phyloP scores from a whole-genome alignment of 2,797 vertebrate genomes.

The Alcedo quadribrachys region DNA sequence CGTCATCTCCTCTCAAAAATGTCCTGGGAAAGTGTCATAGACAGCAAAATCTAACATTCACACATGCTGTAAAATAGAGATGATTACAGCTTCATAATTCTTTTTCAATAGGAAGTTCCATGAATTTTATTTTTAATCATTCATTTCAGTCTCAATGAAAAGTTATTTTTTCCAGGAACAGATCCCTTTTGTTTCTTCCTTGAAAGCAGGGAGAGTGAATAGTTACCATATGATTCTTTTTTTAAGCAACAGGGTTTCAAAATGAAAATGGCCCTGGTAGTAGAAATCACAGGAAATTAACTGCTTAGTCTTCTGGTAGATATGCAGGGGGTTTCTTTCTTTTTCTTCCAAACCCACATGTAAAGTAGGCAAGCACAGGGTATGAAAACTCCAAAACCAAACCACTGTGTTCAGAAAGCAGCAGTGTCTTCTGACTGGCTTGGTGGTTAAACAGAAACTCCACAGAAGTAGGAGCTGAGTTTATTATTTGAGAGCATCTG shows the following conservation, averaged over 20 bases:
- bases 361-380: background rate
- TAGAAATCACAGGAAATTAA: background rate
- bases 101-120: background rate
- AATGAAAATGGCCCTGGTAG: background rate
- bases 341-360: background rate
- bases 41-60: constrained; percentile 29
- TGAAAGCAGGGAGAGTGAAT: background rate
- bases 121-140: background rate
- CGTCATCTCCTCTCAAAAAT: constrained; percentile 65
- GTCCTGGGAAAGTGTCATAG: constrained; percentile 73
- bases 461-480: background rate
- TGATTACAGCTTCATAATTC: background rate
- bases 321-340: background rate
- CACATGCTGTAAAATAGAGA: background rate
- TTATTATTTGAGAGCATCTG: background rate
- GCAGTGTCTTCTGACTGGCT: fast-evolving
- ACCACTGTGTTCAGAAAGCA: background rate
- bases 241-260: background rate
- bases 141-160: background rate
- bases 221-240: background rate
- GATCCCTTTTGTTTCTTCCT: background rate
- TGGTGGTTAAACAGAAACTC: background rate
- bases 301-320: background rate
- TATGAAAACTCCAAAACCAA: background rate
- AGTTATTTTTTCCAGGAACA: constrained; percentile 12